Conservation (phyloP, 2,113 vertebrate species). For the Columba livia region DNA sequence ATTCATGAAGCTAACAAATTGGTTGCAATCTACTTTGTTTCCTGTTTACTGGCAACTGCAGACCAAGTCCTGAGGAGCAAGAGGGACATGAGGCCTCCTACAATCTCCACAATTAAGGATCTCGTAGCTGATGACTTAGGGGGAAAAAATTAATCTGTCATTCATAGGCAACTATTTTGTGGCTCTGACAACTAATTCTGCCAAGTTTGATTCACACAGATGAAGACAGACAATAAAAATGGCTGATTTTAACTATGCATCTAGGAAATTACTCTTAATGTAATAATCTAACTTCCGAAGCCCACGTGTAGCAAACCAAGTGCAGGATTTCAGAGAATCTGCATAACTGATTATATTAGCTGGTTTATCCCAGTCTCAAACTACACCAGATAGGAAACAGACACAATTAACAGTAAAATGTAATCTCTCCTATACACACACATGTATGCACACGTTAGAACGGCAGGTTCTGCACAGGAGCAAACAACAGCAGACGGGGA, state of each 20-base stretch:
- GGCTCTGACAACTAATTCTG: background rate
- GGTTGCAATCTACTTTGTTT: background rate
- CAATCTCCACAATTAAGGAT: background rate
- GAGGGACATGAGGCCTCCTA: background rate
- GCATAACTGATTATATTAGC: background rate
- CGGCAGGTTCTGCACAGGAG: fast-evolving
- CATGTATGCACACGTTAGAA: fast-evolving
- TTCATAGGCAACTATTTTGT: background rate
- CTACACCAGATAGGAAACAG: background rate
- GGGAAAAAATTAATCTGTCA: background rate
- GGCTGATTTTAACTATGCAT: background rate
- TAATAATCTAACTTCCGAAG: background rate
- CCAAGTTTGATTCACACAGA: background rate
- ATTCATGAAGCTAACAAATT: background rate
- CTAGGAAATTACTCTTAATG: background rate
- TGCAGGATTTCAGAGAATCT: background rate
- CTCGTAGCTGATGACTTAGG: background rate
- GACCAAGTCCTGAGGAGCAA: background rate
- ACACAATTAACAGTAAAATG: background rate
- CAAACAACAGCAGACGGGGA: background rate
- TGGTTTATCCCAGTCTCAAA: background rate
- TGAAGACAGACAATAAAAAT: background rate
- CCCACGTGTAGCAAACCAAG: background rate
- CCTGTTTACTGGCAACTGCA: background rate
- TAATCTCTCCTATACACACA: background rate